phyloP scores from a whole-genome alignment of 2,113 vertebrate genomes.

The Mixornis gularis region DNA sequence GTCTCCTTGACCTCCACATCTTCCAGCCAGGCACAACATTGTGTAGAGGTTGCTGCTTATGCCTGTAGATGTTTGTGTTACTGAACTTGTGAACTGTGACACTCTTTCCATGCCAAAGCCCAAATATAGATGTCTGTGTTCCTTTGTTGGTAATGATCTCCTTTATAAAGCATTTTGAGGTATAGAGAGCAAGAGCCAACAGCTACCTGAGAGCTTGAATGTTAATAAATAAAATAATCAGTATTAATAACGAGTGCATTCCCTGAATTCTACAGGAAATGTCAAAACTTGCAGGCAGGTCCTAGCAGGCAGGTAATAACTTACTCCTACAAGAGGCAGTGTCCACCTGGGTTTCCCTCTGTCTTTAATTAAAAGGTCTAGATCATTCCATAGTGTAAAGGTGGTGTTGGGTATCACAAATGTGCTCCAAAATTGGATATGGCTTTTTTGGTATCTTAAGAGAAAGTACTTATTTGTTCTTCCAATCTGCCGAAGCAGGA shows the following conservation, averaged over 20 bases:
- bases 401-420: not conserved
- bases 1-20: not conserved
- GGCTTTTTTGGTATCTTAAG: not conserved
- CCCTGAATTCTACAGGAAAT: not conserved
- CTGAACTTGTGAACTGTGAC: not conserved
- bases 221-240: not conserved
- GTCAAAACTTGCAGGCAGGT: not conserved
- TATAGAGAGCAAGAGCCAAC: not conserved
- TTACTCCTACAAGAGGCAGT: not conserved
- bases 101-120: not conserved
- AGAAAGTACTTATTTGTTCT: not conserved
- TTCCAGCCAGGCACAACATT: not conserved
- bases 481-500: not conserved
- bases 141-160: conserved; percentile 3
- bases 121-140: not conserved
- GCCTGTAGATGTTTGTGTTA: not conserved
- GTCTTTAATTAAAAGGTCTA: not conserved
- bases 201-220: not conserved
- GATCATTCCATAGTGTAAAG: not conserved
- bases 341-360: not conserved
- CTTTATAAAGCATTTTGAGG: not conserved
- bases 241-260: not conserved
- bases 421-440: not conserved
- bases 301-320: not conserved
- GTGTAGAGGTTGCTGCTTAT: not conserved